Percentiles rank a stretch among this genome's conserved stretches.
phyloP scores from a whole-genome alignment of 2,797 vertebrate genomes.

The Pangasius sanitwongsei region DNA sequence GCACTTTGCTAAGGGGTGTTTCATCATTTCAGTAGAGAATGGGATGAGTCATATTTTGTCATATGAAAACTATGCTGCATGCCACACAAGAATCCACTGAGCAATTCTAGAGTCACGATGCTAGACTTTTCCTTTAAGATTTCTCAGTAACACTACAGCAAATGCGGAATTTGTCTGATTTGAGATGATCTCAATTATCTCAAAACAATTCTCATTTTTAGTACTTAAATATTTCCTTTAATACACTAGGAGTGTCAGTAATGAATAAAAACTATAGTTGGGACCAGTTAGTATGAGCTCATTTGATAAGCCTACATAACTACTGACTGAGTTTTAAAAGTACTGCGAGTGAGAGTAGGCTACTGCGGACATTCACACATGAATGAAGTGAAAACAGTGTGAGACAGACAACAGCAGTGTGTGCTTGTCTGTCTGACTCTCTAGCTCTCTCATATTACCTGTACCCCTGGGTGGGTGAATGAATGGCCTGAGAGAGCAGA shows the following conservation, averaged over 20 bases:
- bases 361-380: slow-evolving; percentile 17
- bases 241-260: background rate
- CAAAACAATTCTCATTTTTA: background rate
- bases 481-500: slow-evolving; percentile 40
- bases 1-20: slow-evolving; percentile 6
- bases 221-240: background rate
- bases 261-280: background rate
- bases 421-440: background rate
- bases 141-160: background rate
- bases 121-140: background rate
- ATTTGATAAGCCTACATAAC: background rate
- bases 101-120: background rate
- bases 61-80: slow-evolving; percentile 44
- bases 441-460: slow-evolving; percentile 49
- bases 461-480: slow-evolving; percentile 35
- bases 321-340: background rate
- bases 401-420: slow-evolving; percentile 10
- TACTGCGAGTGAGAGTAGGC: slow-evolving; percentile 10
- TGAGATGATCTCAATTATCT: background rate
- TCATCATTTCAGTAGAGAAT: slow-evolving; percentile 40
- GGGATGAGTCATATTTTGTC: slow-evolving; percentile 42
- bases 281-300: background rate
- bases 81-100: slow-evolving; percentile 31
- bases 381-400: slow-evolving; percentile 40
- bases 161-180: background rate